A percentile compares a stretch with the other conserved stretches of the same genome.
phyloP scores from a whole-genome alignment of 2,888 invertebrate genomes.

The Coenonympha glycerion region DNA sequence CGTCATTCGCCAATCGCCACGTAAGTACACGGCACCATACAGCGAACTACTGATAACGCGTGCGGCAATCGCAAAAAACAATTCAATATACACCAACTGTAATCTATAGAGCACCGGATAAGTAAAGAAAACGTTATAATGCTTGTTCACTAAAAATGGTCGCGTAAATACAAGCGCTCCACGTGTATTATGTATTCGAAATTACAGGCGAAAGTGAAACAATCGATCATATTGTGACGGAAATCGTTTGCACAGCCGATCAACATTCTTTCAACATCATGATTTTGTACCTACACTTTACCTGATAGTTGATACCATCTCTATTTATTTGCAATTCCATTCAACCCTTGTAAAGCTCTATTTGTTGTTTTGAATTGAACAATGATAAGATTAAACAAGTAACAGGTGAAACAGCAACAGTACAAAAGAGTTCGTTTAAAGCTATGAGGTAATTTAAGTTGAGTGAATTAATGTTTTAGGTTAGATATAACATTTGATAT shows the following conservation, averaged over 20 bases:
- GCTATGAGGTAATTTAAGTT: too few species aligned
- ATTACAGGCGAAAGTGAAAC: constrained; percentile 41
- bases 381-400: not conserved
- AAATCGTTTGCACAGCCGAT: constrained; percentile 50
- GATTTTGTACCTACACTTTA: constrained; percentile 8
- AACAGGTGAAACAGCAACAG: constrained; percentile 3
- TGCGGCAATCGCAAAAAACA: constrained; percentile 16
- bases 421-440: too few species aligned
- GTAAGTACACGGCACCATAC: constrained; percentile 51
- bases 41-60: constrained; percentile 51
- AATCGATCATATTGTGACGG: constrained; percentile 46
- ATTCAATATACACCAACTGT: constrained; percentile 37
- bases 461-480: too few species aligned
- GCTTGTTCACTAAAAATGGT: constrained; percentile 39
- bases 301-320: constrained; percentile 1
- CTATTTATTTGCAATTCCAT: constrained; percentile 11
- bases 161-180: constrained; percentile 39
- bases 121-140: constrained; percentile 26
- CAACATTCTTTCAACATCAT: too few species aligned
- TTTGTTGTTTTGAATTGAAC: not conserved
- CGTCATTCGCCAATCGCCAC: constrained; percentile 62
- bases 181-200: constrained; percentile 27
- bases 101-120: constrained; percentile 39
- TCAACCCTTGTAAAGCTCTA: not conserved
- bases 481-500: too few species aligned